Evolutionary conservation across 2,797 vertebrate species (phyloP), one percentile per base, ranked within the genome.

Genomic region (Sebastes jordani): DNA sequence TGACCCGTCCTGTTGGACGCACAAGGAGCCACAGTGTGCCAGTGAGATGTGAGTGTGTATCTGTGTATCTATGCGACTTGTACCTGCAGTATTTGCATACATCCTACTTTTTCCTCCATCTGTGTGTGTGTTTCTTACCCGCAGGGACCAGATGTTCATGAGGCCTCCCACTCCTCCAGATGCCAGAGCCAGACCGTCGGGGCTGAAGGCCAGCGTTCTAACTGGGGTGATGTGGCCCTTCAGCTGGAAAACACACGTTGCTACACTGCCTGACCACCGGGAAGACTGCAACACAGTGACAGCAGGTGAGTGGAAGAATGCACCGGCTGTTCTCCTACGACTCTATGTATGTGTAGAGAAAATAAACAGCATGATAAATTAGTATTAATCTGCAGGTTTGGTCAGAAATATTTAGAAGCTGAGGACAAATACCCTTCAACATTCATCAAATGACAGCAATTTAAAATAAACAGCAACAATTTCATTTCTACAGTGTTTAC

Each of bases 141-240:
- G 93, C 74, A 99, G 92, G 59, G 98, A 99, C 98, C 98, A 99
- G 94, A 99, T 97, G 94, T 99, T 99, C 95, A 99, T 96, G 81
- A 99, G 97, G 9, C 98, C 98, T 9, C 98, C 98, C 4, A 98
- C 96, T 56, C 97, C 98, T 76, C 98, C 98, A 25, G 98, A 99
- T 1, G 97, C 97, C 84, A 99, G 87, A 3, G 97, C 95, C 85
- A 99, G 92, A 3, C 98, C 98, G 23, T 99, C 98, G 2, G 97
- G 96, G 89, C 97, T 99, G 91, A 99, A 99, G 2, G 95, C 96
- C 78, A 99, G 94, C 0, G 97, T 98, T 23, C 96, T 94, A 6
- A 98, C 97, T 0, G 98, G 97, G 20, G 98, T 99, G 88, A 99
- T 97, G 80, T 99, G 98, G 66, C 98, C 98, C 62, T 96, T 96